Conservation (phyloP, 2,797 vertebrate species). For the Margarornis squamiger region DNA sequence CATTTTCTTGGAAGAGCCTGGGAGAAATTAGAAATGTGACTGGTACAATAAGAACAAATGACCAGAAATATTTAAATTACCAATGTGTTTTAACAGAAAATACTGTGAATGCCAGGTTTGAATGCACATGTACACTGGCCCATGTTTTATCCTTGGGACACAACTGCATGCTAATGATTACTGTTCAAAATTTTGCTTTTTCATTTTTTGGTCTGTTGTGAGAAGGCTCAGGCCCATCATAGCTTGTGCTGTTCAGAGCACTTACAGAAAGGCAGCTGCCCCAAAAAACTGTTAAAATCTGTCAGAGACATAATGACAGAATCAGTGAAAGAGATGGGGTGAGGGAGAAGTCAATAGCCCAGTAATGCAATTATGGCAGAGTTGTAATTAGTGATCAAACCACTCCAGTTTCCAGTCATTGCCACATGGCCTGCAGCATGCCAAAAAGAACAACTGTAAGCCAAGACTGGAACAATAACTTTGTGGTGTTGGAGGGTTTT, state of each 20-base stretch:
- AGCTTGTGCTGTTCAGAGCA: background rate
- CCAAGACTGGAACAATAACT: background rate
- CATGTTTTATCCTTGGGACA: background rate
- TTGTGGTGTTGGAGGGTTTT: background rate
- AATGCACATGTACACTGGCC: background rate
- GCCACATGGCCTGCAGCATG: background rate
- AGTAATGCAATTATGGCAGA: background rate
- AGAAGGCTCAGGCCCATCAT: background rate
- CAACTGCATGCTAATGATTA: background rate
- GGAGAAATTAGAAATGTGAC: slow-evolving; percentile 6
- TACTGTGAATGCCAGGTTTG: background rate
- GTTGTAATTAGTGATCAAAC: slow-evolving; percentile 2
- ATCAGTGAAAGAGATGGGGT: background rate
- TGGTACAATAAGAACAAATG: background rate
- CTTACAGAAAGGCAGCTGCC: background rate
- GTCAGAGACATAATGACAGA: background rate
- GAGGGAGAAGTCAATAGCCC: background rate
- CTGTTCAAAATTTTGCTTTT: background rate
- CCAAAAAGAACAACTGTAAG: background rate
- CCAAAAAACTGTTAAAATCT: background rate
- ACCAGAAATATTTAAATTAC: slow-evolving; percentile 24
- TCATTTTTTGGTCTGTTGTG: background rate
- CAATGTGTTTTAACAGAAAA: background rate
- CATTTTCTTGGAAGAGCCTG: slow-evolving; percentile 2
- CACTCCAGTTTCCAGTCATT: background rate